A percentile compares a stretch with the other conserved stretches of the same genome.
phyloP scores from a whole-genome alignment of 2,113 vertebrate genomes.

The Petrocephalus zakoni region DNA sequence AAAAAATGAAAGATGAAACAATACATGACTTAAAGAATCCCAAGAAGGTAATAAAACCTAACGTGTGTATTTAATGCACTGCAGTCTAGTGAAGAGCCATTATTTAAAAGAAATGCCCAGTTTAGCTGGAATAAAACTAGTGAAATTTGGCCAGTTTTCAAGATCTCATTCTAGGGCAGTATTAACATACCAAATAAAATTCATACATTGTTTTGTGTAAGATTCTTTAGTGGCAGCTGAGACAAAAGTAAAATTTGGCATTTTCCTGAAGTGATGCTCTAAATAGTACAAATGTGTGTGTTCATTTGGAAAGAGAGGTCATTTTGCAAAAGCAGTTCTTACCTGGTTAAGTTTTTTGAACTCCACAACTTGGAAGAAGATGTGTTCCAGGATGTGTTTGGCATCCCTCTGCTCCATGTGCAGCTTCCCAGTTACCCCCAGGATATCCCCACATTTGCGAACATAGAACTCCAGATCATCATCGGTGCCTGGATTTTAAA shows the following conservation, averaged over 20 bases:
- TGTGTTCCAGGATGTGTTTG: constrained; percentile 83
- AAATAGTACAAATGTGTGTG: neutral
- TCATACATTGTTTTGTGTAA: neutral
- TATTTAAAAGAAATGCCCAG: neutral
- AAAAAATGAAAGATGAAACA: neutral
- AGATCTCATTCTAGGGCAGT: neutral
- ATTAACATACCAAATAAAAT: neutral
- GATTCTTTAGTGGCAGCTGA: neutral
- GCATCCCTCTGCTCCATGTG: constrained; percentile 84
- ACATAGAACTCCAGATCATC: constrained; percentile 94
- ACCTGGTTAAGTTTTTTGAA: constrained; percentile 98
- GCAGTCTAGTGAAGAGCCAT: neutral
- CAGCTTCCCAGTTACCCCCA: constrained; percentile 79
- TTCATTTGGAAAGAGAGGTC: neutral
- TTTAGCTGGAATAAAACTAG: neutral
- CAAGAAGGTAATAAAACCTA: neutral
- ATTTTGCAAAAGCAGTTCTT: constrained; percentile 13
- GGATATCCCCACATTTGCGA: constrained; percentile 87
- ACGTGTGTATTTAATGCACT: neutral
- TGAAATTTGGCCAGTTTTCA: neutral
- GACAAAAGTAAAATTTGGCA: neutral
- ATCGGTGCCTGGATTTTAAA: constrained; percentile 70
- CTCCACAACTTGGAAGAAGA: constrained; percentile 95
- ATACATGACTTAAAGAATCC: neutral
- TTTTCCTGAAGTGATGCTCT: neutral